Conservation (phyloP, 2,113 vertebrate species). For the Myrmecophaga tridactyla region DNA sequence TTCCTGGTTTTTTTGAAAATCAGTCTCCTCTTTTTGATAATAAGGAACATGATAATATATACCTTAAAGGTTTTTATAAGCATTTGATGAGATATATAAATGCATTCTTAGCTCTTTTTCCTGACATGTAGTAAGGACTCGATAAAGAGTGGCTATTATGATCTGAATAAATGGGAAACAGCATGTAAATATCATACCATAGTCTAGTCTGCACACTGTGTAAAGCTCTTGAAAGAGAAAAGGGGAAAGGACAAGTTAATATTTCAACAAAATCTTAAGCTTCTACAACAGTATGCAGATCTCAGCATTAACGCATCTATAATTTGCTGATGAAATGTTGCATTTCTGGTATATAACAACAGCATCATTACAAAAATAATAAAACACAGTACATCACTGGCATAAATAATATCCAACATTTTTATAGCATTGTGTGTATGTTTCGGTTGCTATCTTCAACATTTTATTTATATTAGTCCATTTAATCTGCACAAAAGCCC, state of each 20-base stretch:
- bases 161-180: constrained; percentile 9
- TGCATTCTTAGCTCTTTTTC: neutral
- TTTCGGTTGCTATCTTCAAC: neutral
- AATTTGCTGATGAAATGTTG: neutral
- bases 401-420: neutral
- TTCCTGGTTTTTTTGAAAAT: neutral
- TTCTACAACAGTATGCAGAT: neutral
- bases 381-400: neutral
- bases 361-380: neutral
- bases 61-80: neutral
- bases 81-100: neutral
- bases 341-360: neutral
- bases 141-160: neutral
- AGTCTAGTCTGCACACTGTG: neutral
- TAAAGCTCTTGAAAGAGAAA: neutral
- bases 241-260: neutral
- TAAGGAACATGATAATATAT: neutral
- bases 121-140: neutral
- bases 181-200: neutral
- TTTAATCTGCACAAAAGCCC: neutral
- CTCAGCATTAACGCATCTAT: neutral
- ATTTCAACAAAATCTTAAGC: neutral
- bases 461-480: neutral
- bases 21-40: neutral
- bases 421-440: neutral